phyloP scores from a whole-genome alignment of 2,797 vertebrate species.

The Arnoldichthys spilopterus region DNA sequence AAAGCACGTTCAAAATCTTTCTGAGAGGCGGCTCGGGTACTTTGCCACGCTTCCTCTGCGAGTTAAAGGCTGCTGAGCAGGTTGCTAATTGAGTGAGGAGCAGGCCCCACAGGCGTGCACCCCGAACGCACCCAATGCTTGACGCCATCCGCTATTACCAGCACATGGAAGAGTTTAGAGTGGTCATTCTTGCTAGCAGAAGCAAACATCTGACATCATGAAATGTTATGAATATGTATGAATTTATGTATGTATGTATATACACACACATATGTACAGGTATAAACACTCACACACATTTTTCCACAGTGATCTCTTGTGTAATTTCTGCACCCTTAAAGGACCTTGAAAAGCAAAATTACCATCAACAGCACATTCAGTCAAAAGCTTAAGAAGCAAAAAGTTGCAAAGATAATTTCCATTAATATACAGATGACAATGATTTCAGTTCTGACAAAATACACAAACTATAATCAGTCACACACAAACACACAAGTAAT shows the following conservation, averaged over 20 bases:
- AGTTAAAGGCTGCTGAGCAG: conserved; percentile 8
- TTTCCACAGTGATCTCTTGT: not conserved
- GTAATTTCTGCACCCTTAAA: no score
- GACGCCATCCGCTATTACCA: conserved; percentile 34
- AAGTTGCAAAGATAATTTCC: no score
- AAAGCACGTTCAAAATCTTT: not conserved
- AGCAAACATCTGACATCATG: conserved; percentile 49
- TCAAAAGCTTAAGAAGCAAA: not conserved
- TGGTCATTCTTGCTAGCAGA: conserved; percentile 18
- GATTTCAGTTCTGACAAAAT: not conserved
- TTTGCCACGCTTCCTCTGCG: not conserved
- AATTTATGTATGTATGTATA: no score
- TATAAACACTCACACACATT: not conserved
- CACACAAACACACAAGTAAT: not conserved
- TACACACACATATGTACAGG: not conserved
- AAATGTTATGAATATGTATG: no score
- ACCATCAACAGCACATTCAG: not conserved
- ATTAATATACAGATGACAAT: no score
- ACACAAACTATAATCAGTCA: not conserved
- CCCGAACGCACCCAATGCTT: conserved; percentile 20
- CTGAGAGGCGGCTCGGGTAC: not conserved
- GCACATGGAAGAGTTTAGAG: conserved; percentile 48
- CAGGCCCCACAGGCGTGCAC: not conserved
- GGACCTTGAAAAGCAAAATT: no score
- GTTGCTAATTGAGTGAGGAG: conserved; percentile 22